Base-by-base conservation (phyloP, 2,888 invertebrate species). In the Apamea anceps region DNA sequence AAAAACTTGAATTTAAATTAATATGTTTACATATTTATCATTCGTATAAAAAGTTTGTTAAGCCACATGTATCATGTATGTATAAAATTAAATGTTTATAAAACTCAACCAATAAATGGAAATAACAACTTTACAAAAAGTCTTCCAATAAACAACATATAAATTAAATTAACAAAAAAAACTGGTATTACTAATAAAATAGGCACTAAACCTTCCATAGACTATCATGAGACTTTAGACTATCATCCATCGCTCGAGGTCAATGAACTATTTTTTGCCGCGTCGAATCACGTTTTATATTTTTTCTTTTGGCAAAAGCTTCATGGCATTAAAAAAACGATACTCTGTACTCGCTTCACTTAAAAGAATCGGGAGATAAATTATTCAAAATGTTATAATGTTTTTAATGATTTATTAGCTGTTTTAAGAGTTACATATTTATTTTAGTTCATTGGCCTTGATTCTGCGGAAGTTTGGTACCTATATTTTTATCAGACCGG, bases 231-330 rank as follows among this genome's bases (percentile, higher is more conserved):
- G 65, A 65, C 65, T 12, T 18, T 62, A 63, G 68, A 68, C 48
- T 54, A 80, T 48, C 51, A 60, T 73, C 54, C 62, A 67, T 21
- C 32, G 75, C 32, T n/a, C 42, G 67, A 81, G 88, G 74, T 81
- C 90, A 76, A 42, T 83, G 82, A 88, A 84, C 90, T 73, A 67
- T 81, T 83, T 88, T 88, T 90, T 80, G 65, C 65, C 18, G 37
- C 72, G 28, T 72, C 80, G 54, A 80, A 84, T 76, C 84, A 75
- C n/a, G 78, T 88, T 84, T 83, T 71, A 45, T 63, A 28, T 71
- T 68, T 68, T 84, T 57, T 63, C 37, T 12, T 80, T 51, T 86
- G 82, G 87, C 88, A 81, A 79, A 84, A 84, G 76, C 62, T 83
- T 74, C 45, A 62, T 48, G 54, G 51, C 51, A 51, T 72, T 65